These are phyloP conservation scores for Alethe castanea DNA, from an alignment of 2,113 vertebrate species.

Conservation along the genomic window DNA sequence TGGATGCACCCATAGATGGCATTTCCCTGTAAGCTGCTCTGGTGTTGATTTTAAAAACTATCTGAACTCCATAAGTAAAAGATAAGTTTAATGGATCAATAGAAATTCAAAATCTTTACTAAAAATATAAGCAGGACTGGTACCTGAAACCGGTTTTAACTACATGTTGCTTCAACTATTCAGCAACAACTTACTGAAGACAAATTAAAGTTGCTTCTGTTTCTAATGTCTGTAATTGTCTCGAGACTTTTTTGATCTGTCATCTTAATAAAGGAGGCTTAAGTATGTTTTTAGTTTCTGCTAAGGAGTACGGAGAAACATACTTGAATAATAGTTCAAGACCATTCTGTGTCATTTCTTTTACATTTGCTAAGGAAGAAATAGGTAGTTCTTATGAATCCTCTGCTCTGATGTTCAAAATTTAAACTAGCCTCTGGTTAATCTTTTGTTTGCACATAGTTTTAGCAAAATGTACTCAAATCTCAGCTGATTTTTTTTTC, in stretches of 20 bases:
- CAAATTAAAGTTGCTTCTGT: background rate
- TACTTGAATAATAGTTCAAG: background rate
- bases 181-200: background rate
- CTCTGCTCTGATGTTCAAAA: background rate
- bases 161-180: background rate
- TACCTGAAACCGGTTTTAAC: background rate
- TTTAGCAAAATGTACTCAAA: background rate
- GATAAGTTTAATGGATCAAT: background rate
- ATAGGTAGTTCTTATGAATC: background rate
- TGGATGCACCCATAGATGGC: background rate
- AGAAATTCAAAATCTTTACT: background rate
- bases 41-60: background rate
- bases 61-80: background rate
- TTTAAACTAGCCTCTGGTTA: background rate
- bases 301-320: background rate
- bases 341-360: background rate
- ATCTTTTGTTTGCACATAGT: background rate
- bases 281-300: background rate
- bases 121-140: background rate
- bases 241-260: background rate
- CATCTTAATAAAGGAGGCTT: background rate
- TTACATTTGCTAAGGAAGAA: background rate
- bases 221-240: background rate
- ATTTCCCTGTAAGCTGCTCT: background rate
- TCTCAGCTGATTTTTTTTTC: background rate